phyloP scores from a whole-genome alignment of 2,113 vertebrate species.

The Siniperca knerii region DNA sequence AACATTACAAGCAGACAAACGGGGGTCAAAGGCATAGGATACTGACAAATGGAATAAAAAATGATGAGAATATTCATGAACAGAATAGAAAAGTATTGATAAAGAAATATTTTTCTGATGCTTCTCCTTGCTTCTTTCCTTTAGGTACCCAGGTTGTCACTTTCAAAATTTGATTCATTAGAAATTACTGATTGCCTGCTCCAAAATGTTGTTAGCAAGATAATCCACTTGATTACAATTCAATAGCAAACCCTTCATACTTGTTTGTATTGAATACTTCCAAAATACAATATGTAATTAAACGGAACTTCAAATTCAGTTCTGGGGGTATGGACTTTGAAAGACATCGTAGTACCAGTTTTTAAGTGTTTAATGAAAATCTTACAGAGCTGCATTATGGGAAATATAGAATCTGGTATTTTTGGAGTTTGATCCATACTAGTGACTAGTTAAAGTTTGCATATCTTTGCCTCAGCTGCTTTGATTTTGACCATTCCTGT shows the following conservation, averaged over 20 bases:
- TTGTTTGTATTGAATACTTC: background rate
- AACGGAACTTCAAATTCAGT: background rate
- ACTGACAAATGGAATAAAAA: slow-evolving; percentile 2
- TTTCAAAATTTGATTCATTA: background rate
- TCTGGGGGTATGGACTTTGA: background rate
- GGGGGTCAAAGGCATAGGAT: slow-evolving; percentile 40
- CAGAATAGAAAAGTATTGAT: background rate
- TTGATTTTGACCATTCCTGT: background rate
- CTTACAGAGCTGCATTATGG: background rate
- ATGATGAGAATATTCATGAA: background rate
- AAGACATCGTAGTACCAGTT: background rate
- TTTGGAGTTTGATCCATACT: background rate
- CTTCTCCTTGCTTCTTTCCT: background rate
- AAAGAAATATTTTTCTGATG: background rate
- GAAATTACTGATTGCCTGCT: background rate
- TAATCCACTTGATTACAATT: background rate
- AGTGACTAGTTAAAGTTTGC: background rate
- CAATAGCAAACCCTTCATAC: background rate
- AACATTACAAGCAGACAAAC: slow-evolving; percentile 60
- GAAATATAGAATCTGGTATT: background rate
- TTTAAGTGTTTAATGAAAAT: background rate
- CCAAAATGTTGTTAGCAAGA: background rate
- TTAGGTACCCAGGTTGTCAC: background rate
- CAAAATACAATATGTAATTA: background rate
- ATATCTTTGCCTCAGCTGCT: background rate